phyloP scores from a whole-genome alignment of 2,113 vertebrate genomes.

The Diphyllodes magnificus region DNA sequence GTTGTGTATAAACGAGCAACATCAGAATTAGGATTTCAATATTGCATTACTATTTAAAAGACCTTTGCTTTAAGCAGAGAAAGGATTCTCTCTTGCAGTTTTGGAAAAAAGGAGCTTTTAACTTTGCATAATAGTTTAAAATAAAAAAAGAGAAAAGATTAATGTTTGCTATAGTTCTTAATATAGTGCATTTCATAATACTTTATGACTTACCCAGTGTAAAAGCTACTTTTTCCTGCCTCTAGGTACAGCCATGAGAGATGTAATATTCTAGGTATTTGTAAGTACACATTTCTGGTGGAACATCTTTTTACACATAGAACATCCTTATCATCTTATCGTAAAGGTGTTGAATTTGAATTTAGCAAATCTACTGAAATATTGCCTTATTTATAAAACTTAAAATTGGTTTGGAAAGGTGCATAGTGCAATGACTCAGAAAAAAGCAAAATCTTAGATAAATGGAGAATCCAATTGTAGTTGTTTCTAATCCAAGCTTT shows the following conservation, averaged over 20 bases:
- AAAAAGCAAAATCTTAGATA: not conserved
- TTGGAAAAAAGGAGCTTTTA: not conserved
- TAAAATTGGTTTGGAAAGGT: not conserved
- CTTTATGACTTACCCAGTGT: not conserved
- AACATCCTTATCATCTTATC: not conserved
- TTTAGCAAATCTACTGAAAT: not conserved
- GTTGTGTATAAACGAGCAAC: not conserved
- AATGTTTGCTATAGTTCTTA: not conserved
- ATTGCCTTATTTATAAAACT: not conserved
- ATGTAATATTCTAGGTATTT: slow-evolving; percentile 2
- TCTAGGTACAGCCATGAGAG: not conserved
- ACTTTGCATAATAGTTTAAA: not conserved
- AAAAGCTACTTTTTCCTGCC: not conserved
- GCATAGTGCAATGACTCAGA: not conserved
- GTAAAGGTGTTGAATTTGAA: not conserved
- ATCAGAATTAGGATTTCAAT: not conserved
- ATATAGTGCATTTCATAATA: not conserved
- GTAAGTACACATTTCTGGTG: not conserved
- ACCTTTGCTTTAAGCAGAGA: not conserved
- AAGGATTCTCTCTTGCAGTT: not conserved
- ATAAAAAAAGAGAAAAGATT: not conserved
- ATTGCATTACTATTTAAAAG: not conserved
- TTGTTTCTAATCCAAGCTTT: not conserved
- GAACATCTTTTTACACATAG: not conserved
- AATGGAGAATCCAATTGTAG: not conserved